Evolutionary conservation across 2,888 invertebrate species (phyloP).

Genomic region (Volucella inanis): DNA sequence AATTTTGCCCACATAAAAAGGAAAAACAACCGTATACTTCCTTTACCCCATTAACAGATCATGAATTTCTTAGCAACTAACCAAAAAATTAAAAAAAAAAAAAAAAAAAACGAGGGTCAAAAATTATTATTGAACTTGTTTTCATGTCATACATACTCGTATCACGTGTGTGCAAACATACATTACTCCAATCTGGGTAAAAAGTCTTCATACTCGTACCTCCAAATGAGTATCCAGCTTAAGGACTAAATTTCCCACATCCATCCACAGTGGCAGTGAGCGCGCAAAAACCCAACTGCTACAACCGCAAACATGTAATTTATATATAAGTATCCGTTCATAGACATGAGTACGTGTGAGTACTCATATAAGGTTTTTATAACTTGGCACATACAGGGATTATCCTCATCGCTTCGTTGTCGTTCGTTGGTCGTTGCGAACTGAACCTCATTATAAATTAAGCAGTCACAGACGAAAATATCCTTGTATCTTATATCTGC

Average conservation of each 20-base stretch:
- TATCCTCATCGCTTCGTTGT: slow-evolving; percentile 36
- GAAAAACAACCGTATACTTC: neutral
- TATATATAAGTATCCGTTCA: slow-evolving; percentile 26
- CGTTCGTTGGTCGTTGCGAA: neutral
- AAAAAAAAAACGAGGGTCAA: neutral
- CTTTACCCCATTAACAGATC: slow-evolving; percentile 16
- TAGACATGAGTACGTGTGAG: too few species aligned
- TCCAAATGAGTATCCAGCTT: slow-evolving; percentile 66
- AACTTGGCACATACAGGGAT: slow-evolving; percentile 61
- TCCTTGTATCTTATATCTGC: slow-evolving; percentile 66
- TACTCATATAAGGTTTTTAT: slow-evolving; percentile 52
- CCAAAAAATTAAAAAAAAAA: too few species aligned
- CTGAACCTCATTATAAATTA: slow-evolving; percentile 71
- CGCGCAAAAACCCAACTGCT: slow-evolving; percentile 58
- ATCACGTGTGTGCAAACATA: neutral
- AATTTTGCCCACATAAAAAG: too few species aligned
- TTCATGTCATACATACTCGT: neutral
- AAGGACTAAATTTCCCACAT: slow-evolving; percentile 62
- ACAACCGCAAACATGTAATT: slow-evolving; percentile 68
- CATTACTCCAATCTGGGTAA: slow-evolving; percentile 28
- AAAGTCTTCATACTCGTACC: slow-evolving; percentile 42
- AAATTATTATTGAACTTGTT: slow-evolving; percentile 23
- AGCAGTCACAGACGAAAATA: slow-evolving; percentile 69
- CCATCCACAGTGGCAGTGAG: slow-evolving; percentile 9
- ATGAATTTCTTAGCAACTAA: slow-evolving; percentile 1